Base-by-base conservation (phyloP, 2,113 vertebrate species). In the Festucalex cinctus region DNA sequence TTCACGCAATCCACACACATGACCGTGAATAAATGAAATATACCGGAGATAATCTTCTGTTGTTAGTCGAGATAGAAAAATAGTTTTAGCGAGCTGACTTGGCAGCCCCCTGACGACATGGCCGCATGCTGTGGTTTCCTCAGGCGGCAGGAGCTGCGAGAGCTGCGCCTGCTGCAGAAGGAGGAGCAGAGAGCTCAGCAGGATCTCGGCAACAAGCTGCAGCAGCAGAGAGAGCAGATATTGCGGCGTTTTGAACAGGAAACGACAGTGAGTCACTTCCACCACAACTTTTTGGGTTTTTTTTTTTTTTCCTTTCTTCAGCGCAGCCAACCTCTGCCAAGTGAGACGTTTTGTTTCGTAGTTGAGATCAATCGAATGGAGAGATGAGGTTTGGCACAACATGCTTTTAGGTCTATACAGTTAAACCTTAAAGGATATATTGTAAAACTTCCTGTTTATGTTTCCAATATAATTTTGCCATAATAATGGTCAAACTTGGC, bases 131-230 rank as follows among this genome's bases (percentile, higher is more conserved):
- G 69, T 72, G 65, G 66, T 81, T 80, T 83, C 57, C 65, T 64
- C 84, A 99, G 97, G 68, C 96, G 96, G 62, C 97, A 99, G 82
- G 97, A 99, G 86, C 86, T 99, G 44, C 89, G 97, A 77, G 97
- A 99, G 86, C 91, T 99, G 69, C 93, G 97, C 53, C 92, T 99
- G 69, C 93, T 98, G 74, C 96, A 99, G 79, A 99, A 98, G 67
- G 97, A 99, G 89, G 97, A 99, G 88, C 97, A 99, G 74, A 92
- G 95, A 88, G 95, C 96, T 32, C 97, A 99, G 20, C 96, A 98
- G 75, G 94, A 95, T 75, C 96, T 99, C 73, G 98, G 95, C 74
- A 93, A 95, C 86, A 99, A 99, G 83, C 90, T 99, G 69, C 89
- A 95, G 78, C 97, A 98, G 72, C 97, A 99, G 77, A 88, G 93